Base-by-base conservation (phyloP, 1,140 invertebrate genomes). In the Cotesia vestalis region DNA sequence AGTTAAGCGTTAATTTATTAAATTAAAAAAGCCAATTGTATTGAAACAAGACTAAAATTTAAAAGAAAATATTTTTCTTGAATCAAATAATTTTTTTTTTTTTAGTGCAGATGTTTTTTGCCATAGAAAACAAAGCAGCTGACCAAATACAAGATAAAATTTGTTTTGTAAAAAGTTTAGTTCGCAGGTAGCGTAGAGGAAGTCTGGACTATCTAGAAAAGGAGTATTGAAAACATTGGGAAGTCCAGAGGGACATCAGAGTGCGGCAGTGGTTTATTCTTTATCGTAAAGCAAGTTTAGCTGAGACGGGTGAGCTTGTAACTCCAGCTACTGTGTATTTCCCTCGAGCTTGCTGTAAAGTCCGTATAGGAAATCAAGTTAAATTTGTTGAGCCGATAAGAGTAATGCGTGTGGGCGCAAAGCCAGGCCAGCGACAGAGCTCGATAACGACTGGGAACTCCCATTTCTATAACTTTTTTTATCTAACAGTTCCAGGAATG, bases 371-470 rank as follows among this genome's bases (percentile, higher is more conserved):
- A 82, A 82, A 82, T 82, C 81, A 82, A 82, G 81, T 81, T 82
- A 82, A 81, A 82, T 82, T 82, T 82, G 80, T 82, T 81, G 79
- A 79, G 75, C 81, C 77, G 81, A 82, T 82, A 82, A 82, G 81
- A 77, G 67, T 73, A 71, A 60, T 27, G 71, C 55, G 72, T 27
- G 57, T 59, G 73, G 55, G 64, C 27, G 53, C 53, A 67, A 61
- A 67, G 69, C 59, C 35, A 64, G 61, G 35, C 52, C 35, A 64
- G 38, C 11, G 46, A 69, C 14, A 73, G 71, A 66, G 74, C 73
- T 75, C 77, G 78, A 80, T 80, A 79, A 80, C 79, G 68, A 73
- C 57, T 70, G 74, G 75, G 64, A 66, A 73, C 75, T 76, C 67
- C 72, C 77, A 57, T 67, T 69, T 63, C 59, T 46, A 9, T 70